phyloP scores from a whole-genome alignment of 2,113 vertebrate genomes.

The Nycticryphes semicollaris region DNA sequence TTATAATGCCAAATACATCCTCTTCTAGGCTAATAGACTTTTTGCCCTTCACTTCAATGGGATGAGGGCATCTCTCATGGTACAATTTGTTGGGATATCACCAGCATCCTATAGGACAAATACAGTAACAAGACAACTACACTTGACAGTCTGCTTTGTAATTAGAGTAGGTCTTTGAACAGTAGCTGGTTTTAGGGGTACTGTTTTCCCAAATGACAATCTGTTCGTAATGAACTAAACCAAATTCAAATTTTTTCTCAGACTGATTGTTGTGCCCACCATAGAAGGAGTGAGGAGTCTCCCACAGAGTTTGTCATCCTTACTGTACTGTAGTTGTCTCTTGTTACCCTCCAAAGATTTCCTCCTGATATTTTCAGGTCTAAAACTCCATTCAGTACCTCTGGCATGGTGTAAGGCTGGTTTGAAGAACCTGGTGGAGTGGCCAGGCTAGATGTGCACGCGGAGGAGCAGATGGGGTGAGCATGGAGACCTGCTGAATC shows the following conservation, averaged over 20 bases:
- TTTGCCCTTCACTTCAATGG: not conserved
- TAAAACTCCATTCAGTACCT: not conserved
- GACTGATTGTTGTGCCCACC: not conserved
- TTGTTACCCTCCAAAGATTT: not conserved
- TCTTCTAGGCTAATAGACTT: not conserved
- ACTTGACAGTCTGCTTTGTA: not conserved
- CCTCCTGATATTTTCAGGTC: not conserved
- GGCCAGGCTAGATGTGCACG: not conserved
- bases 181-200: not conserved
- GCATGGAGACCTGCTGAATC: not conserved
- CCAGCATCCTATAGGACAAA: not conserved
- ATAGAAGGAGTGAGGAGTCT: not conserved
- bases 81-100: not conserved
- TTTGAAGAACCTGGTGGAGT: not conserved
- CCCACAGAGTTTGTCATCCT: not conserved
- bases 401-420: not conserved
- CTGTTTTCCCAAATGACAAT: not conserved
- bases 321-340: not conserved
- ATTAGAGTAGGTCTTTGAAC: not conserved
- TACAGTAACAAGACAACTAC: not conserved
- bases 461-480: not conserved
- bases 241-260: not conserved
- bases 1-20: not conserved
- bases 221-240: not conserved
- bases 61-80: not conserved